A percentile compares a stretch with the other conserved stretches of the same genome.
These are phyloP conservation scores for Dipodomys spectabilis DNA, from an alignment of 2,113 vertebrate species.

Conservation along the genomic window DNA sequence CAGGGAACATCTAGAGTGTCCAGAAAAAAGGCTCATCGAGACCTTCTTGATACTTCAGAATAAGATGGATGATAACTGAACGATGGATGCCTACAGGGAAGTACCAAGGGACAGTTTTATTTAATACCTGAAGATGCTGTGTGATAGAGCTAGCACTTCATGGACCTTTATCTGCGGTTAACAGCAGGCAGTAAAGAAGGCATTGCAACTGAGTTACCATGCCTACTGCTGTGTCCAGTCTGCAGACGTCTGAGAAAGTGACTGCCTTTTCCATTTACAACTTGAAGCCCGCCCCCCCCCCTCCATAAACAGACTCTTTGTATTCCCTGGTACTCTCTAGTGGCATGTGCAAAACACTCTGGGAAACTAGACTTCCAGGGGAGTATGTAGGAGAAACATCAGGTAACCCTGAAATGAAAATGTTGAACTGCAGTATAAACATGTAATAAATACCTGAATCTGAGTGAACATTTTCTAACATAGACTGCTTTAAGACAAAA, in stretches of 20 bases:
- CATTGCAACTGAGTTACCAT: background rate
- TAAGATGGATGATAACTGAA: background rate
- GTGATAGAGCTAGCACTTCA: background rate
- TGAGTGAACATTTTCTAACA: background rate
- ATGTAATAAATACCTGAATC: background rate
- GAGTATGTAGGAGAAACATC: background rate
- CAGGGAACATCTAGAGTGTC: background rate
- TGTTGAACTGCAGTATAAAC: background rate
- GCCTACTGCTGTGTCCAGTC: too few relatives aligned
- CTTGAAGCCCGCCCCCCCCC: background rate
- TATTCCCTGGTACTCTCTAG: background rate
- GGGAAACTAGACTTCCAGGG: background rate
- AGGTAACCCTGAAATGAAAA: background rate
- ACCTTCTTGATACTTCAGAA: background rate
- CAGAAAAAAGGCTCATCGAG: background rate
- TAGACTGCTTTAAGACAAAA: background rate
- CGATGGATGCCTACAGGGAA: background rate
- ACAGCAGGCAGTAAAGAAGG: background rate
- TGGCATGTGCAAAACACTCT: background rate
- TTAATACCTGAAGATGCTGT: background rate
- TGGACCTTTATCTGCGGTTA: background rate
- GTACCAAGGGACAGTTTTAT: background rate
- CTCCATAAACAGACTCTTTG: background rate
- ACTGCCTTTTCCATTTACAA: background rate
- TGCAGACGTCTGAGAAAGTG: background rate